Base-by-base conservation (phyloP, 2,888 invertebrate genomes). In the Drepana falcataria region DNA sequence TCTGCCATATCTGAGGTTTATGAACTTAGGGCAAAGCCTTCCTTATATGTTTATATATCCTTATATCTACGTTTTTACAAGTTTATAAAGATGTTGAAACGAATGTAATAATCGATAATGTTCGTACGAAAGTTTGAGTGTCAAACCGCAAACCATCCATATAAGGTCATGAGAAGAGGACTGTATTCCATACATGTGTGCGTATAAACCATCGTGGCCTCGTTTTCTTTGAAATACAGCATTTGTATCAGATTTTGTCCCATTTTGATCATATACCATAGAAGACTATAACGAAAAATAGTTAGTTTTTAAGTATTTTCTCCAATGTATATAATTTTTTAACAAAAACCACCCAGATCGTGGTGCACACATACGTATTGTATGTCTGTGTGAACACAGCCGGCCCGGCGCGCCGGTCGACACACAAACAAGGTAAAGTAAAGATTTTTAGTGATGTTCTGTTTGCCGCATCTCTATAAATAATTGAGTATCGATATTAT, bases 381-480 rank as follows among this genome's bases (percentile, higher is more conserved):
- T 37, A 33, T 60, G 35, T 48, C 53, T 59, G 73, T 71, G 67
- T 69, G 70, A 53, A 60, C 57, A 59, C 56, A 57, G 61, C 60
- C 60, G 58, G 57, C 52, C 54, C 53, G 62, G 67, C 63, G 64
- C 53, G 57, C 55, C 53, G 63, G 66, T 62, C 64, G 53, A 56
- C 49, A 55, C 55, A 60, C 52, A 51, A 59, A 49, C 57, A 68
- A 68, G 73, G 48, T 57, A 68, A 68, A 72, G 68, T 77, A 79
- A 76, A 72, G 77, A 76, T 69, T 65, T 70, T 69, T 69, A 75
- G 77, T 64, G 75, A 41, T 66, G 78, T 49, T 35, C 41, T 49
- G n/a, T 41, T 47, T 7, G 40, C 6, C 40, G 34, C 33, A 51
- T 47, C 53, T 47, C 51, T 53, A 21, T 21, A 21, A 21, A 21